Evolutionary conservation across 2,113 vertebrate genomes (phyloP), one percentile per base, ranked within the genome.

Genomic region (Coryphaenoides rupestris): DNA sequence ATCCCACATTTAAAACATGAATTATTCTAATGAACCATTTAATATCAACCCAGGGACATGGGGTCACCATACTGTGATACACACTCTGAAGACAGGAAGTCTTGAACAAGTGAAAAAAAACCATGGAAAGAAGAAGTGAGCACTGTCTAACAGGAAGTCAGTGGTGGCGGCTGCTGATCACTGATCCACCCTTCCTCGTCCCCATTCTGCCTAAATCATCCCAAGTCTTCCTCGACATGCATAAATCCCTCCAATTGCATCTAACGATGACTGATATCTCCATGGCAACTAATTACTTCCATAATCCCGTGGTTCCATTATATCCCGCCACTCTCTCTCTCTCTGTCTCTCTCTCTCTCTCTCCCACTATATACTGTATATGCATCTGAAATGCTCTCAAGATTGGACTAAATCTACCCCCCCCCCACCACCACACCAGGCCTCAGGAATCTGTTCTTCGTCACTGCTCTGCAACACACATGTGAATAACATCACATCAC

Each of bases 331-430:
- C 70, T 66, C 63, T 22, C 45, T 52, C 16, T 33, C 23, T 68
- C 69, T 66, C n/a, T 72, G 9, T 10, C 6, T 40, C 33, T 40
- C 33, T 10, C 33, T 40, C 33, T 1, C 63, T 50, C 62, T 33
- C 21, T 45, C 13, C 46, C 7, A 68, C 68, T n/a, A n/a, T n/a
- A n/a, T n/a, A n/a, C n/a, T n/a, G n/a, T n/a, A n/a, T n/a, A n/a
- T n/a, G n/a, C n/a, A 70, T 78, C 53, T 76, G 68, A 85, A n/a
- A 84, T 63, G 21, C 58, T 61, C 60, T 60, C 57, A 68, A 66
- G 76, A 83, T 76, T 72, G 75, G 70, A 70, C 76, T 86, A 76
- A 40, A 88, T 88, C 79, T 78, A 84, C 87, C 86, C 84, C 85
- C 33, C 33, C 28, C 28, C 28, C 28, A n/a, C n/a, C n/a, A n/a